These are phyloP conservation scores for Tholera decimalis DNA, from an alignment of 2,888 invertebrate species.

Conservation along the genomic window DNA sequence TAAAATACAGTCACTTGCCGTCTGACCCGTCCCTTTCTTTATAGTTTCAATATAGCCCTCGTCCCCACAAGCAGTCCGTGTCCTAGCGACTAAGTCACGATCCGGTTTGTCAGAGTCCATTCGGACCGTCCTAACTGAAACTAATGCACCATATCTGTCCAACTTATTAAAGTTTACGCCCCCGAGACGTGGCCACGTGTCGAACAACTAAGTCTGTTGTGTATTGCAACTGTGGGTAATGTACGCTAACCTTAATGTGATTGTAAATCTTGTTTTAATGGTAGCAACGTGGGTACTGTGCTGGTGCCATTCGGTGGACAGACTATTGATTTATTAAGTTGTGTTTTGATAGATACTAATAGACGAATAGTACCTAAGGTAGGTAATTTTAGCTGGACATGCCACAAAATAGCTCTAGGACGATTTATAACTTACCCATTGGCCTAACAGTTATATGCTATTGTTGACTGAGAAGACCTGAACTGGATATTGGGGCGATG, in stretches of 20 bases:
- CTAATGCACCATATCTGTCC: constrained; percentile 84
- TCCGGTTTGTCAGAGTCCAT: constrained; percentile 75
- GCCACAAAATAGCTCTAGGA: not conserved
- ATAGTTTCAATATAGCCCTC: constrained; percentile 52
- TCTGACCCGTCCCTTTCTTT: constrained; percentile 42
- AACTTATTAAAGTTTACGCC: constrained; percentile 83
- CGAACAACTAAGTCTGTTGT: constrained; percentile 66
- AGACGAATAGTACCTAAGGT: not conserved
- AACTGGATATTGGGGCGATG: no score
- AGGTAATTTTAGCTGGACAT: not conserved
- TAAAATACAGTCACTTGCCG: constrained; percentile 35
- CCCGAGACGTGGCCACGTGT: constrained; percentile 75
- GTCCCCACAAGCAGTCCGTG: constrained; percentile 49
- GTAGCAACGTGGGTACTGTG: constrained; percentile 21
- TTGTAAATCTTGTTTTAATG: constrained; percentile 58
- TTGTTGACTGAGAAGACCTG: no score
- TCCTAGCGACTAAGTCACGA: constrained; percentile 66
- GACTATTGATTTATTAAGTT: constrained; percentile 19
- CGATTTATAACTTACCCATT: not conserved
- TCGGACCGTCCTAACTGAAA: constrained; percentile 79
- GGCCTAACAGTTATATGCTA: no score
- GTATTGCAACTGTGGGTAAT: constrained; percentile 57
- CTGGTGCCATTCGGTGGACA: not conserved
- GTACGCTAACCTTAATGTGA: constrained; percentile 49
- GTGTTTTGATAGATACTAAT: not conserved